Conservation (phyloP, 2,888 invertebrate species). For the Pristionchus exspectatus region DNA sequence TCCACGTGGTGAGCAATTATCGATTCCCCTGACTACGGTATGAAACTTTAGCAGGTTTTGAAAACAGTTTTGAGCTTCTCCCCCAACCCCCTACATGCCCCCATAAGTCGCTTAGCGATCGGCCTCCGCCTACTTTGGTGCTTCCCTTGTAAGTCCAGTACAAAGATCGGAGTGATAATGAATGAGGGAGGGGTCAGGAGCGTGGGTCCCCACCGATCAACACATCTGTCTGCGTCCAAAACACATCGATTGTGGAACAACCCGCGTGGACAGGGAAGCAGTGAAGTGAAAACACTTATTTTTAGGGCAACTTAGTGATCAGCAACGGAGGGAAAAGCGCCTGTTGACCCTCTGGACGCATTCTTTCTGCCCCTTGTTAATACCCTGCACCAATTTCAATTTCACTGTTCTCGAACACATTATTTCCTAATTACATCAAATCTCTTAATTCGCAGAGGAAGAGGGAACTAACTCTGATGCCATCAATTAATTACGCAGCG, state of each 20-base stretch:
- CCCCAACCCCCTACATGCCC: too few species aligned
- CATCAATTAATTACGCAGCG: background rate
- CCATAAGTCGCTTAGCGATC: too few species aligned
- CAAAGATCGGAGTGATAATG: background rate
- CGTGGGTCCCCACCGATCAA: background rate
- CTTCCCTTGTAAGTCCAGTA: background rate
- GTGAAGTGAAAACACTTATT: background rate
- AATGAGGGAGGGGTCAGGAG: background rate
- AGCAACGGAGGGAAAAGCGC: background rate
- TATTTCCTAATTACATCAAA: background rate
- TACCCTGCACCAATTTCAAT: background rate
- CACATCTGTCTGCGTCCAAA: background rate
- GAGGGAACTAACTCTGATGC: too few species aligned
- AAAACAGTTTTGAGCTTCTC: too few species aligned
- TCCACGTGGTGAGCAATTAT: too few species aligned
- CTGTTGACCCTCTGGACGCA: constrained; percentile 32
- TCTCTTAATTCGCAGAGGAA: background rate
- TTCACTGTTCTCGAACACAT: background rate
- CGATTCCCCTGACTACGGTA: too few species aligned
- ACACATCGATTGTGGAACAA: background rate
- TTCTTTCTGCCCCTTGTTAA: background rate
- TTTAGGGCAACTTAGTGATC: background rate
- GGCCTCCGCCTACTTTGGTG: too few species aligned
- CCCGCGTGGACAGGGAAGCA: background rate
- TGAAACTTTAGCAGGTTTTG: too few species aligned